phyloP scores from a whole-genome alignment of 2,113 vertebrate species.

The Myrmecobius fasciatus region DNA sequence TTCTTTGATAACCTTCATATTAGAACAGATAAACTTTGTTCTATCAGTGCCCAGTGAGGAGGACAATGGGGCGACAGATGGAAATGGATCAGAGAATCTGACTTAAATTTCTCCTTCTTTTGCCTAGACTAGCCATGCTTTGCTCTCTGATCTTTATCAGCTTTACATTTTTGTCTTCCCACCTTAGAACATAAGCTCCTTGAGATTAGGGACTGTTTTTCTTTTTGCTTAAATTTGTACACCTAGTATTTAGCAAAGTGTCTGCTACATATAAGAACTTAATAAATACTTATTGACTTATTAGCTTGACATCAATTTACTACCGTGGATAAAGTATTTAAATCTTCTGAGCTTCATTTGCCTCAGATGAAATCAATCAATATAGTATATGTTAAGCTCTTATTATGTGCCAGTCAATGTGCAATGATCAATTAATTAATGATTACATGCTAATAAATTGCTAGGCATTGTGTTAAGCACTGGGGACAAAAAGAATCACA shows the following conservation, averaged over 20 bases:
- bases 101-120: background rate
- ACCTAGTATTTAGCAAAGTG: background rate
- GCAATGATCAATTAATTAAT: background rate
- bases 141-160: background rate
- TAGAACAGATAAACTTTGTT: conserved; percentile 47
- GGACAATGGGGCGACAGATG: background rate
- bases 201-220: background rate
- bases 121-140: background rate
- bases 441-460: background rate
- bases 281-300: background rate
- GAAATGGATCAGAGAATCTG: background rate
- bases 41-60: conserved; percentile 21
- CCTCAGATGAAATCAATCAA: background rate
- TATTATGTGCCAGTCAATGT: background rate
- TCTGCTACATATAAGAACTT: background rate
- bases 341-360: background rate
- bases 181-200: background rate
- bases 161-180: background rate
- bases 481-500: background rate
- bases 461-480: background rate
- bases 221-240: background rate
- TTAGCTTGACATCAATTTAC: background rate
- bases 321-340: background rate
- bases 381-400: background rate
- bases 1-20: conserved; percentile 66